Percentiles rank a stretch among this genome's conserved stretches.
Evolutionary conservation across 2,797 vertebrate genomes (phyloP).

Genomic region (Gobio occitaniae): DNA sequence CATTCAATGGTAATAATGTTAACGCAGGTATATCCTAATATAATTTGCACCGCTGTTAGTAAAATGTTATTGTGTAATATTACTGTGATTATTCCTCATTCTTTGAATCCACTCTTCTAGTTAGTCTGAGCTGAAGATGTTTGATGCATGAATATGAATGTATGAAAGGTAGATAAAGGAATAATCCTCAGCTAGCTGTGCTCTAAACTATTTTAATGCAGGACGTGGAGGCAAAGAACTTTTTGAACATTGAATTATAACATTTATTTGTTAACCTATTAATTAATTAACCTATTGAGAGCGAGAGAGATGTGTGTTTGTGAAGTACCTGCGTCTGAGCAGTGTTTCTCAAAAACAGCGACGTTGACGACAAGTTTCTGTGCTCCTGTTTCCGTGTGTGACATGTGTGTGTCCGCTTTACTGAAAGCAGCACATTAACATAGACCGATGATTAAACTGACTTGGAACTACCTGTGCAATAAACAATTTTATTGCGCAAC

Average conservation of each 20-base stretch:
- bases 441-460: not conserved
- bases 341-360: not conserved
- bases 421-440: not conserved
- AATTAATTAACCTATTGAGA: not conserved
- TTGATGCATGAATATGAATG: not conserved
- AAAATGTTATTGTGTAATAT: not conserved
- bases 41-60: not conserved
- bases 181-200: not conserved
- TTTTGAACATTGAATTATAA: not conserved
- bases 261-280: not conserved
- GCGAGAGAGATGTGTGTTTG: not conserved
- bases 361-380: not conserved
- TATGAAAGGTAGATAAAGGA: not conserved
- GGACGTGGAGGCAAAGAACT: not conserved
- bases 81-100: not conserved
- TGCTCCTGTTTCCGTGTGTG: not conserved
- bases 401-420: not conserved
- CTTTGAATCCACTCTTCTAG: not conserved
- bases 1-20: not conserved
- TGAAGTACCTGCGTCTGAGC: not conserved
- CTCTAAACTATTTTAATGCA: not conserved
- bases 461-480: not conserved
- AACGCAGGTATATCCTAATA: not conserved
- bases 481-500: not conserved
- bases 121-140: not conserved